Conservation (phyloP, 2,797 vertebrate genomes). For the Hippopotamyrus pictus region DNA sequence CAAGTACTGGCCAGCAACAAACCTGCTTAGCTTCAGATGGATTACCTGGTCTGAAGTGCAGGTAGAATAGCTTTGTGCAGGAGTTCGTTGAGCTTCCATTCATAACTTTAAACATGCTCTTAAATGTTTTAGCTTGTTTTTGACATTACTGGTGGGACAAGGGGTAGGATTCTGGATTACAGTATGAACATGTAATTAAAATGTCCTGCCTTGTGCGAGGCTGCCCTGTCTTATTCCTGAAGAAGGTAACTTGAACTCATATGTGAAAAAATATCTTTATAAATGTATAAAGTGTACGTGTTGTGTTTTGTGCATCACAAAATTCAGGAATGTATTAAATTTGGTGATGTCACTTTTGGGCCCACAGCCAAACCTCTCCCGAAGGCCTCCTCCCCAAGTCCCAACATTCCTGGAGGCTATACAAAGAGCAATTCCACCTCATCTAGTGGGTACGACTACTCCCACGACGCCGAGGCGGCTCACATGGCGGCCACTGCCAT, state of each 20-base stretch:
- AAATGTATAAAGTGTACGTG: neutral
- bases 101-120: neutral
- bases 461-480: conserved; percentile 89
- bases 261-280: neutral
- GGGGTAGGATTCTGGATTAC: neutral
- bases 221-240: neutral
- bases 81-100: neutral
- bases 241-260: neutral
- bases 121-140: neutral
- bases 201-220: neutral
- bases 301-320: neutral
- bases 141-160: neutral
- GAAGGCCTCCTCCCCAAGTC: conserved; percentile 76
- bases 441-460: conserved; percentile 81
- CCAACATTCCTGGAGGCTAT: conserved; percentile 71
- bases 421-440: conserved; percentile 70
- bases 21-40: neutral
- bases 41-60: neutral
- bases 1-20: neutral
- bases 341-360: conserved; percentile 32
- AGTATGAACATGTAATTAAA: neutral
- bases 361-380: conserved; percentile 68
- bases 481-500: conserved; percentile 98
- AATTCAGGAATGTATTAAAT: neutral
- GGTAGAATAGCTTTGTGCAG: neutral